These are phyloP conservation scores for Pipistrellus nathusii DNA, from an alignment of 2,797 vertebrate species.

Conservation along the genomic window DNA sequence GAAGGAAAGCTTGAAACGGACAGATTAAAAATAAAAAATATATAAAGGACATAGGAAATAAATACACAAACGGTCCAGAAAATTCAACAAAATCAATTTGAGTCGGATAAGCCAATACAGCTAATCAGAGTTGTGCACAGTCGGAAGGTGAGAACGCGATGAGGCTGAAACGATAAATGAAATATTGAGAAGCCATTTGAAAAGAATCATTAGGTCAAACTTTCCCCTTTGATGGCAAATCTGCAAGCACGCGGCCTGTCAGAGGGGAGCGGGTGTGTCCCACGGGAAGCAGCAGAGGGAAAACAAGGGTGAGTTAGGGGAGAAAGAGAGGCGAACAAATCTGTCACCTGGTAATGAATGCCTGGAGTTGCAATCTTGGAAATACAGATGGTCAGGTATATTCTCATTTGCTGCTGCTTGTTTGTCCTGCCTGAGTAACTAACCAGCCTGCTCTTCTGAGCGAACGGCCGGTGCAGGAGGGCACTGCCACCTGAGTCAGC, in stretches of 20 bases:
- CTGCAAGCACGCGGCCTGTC: constrained; percentile 12
- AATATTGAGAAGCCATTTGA: constrained; percentile 61
- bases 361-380: not conserved
- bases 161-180: constrained; percentile 64
- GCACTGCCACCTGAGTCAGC: not conserved
- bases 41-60: constrained; percentile 60
- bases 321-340: not conserved
- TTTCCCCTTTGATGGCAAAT: not conserved
- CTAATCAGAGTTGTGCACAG: constrained; percentile 44
- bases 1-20: constrained; percentile 67
- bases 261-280: not conserved
- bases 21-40: constrained; percentile 71
- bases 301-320: not conserved
- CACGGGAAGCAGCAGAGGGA: not conserved
- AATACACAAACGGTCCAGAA: constrained; percentile 56
- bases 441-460: not conserved
- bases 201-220: constrained; percentile 53
- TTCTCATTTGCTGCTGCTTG: not conserved
- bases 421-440: not conserved
- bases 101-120: constrained; percentile 64
- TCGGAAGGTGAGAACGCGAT: not conserved
- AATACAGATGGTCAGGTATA: not conserved
- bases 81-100: constrained; percentile 69
- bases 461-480: fast-evolving
- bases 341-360: constrained; percentile 33